These are phyloP conservation scores for Listronotus bonariensis DNA, from an alignment of 1,140 invertebrate genomes.

Conservation along the genomic window DNA sequence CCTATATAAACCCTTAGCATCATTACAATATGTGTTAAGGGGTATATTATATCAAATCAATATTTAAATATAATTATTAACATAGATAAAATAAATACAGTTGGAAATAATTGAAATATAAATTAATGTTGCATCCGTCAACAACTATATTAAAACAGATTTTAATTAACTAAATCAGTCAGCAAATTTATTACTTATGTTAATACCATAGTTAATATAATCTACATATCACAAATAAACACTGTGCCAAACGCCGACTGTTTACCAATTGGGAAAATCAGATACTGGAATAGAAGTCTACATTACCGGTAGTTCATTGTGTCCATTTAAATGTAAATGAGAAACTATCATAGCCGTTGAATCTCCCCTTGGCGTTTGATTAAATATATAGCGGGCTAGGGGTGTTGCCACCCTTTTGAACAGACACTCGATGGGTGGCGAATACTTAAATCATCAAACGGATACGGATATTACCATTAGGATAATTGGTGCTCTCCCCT, in stretches of 20 bases:
- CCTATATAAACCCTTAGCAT: no score
- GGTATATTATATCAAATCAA: no score
- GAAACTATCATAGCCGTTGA: constrained; percentile 4
- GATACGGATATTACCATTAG: constrained; percentile 50
- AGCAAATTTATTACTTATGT: constrained; percentile 15
- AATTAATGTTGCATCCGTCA: no score
- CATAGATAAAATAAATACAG: no score
- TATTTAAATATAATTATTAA: no score
- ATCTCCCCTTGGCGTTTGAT: constrained; percentile 40
- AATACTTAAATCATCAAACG: constrained; percentile 45
- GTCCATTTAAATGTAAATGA: constrained; percentile 30
- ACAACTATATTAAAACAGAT: constrained; percentile 3
- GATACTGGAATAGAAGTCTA: constrained; percentile 28
- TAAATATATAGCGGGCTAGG: constrained; percentile 43
- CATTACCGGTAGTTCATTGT: constrained; percentile 24
- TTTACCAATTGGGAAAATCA: constrained; percentile 26
- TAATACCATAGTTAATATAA: constrained; percentile 24
- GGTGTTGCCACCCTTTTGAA: constrained; percentile 32
- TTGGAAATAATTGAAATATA: no score
- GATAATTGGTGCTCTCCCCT: constrained; percentile 41
- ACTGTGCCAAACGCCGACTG: constrained; percentile 1
- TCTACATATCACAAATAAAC: constrained; percentile 31
- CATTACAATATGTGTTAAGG: no score
- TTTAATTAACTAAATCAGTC: constrained; percentile 25
- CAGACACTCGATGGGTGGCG: constrained; percentile 37